Evolutionary conservation across 1,140 invertebrate genomes (phyloP), one percentile per base, ranked within the genome.

Genomic region (Rhagoletis zephyria): DNA sequence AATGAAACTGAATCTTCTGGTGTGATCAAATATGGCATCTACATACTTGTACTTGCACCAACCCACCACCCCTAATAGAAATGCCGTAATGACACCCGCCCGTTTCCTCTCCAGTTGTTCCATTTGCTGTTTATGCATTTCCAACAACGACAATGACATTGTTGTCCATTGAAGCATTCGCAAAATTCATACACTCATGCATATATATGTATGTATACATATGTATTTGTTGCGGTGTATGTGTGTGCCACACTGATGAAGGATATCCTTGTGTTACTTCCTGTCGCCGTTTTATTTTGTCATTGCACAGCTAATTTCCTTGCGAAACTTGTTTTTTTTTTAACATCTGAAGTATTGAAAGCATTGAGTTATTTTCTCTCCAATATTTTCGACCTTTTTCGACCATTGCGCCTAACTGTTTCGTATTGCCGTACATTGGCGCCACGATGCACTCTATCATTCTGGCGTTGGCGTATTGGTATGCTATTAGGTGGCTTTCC

Each of bases 231-330:
- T 12, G 2, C 5, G 12, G n/a, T 56, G 74, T 10, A 12, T 81
- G 74, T 30, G 19, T 19, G 48, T 2, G 74, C 7, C 16, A 16
- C 45, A 30, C 85, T 65, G 59, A 86, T 86, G 85, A 86, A 86
- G 85, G 85, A 86, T 86, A 86, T 86, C 85, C 85, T 86, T 86
- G 85, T 56, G 56, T 63, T 65, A 48, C 63, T 63, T 86, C 85
- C 85, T 86, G 85, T 86, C 85, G 85, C 63, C 85, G 85, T 59
- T 59, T 86, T 86, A 12, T 51, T 42, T 19, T 81, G 74, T n/a
- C 74, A 3, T 81, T 81, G 74, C 74, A 48, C 85, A 86, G 85
- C 85, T 86, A 86, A 86, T 86, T 86, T 86, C 85, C 85, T 86
- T 61, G 74, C n/a, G 48, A 81, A 56, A 56, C 48, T 81, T 51